Evolutionary conservation across 1,140 invertebrate species (phyloP).

Genomic region (Theocolax elegans): DNA sequence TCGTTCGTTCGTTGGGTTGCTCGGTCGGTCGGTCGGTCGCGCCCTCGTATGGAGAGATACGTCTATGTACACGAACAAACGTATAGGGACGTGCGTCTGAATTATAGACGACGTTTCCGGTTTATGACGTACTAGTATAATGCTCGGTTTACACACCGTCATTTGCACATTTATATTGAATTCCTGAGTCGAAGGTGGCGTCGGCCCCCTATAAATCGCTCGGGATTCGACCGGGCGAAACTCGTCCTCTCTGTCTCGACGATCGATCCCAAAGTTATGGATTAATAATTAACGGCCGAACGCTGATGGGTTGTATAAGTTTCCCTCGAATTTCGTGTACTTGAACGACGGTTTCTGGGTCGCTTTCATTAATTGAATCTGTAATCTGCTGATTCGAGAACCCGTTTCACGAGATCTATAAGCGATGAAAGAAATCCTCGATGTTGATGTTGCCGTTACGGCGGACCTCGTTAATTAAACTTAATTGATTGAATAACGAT

Average conservation of each 20-base stretch:
- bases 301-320: background rate
- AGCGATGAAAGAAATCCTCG: no score
- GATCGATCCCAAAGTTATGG: conserved; percentile 8
- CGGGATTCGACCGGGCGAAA: background rate
- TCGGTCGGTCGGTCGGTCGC: background rate
- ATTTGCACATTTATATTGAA: conserved; percentile 20
- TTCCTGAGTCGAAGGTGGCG: background rate
- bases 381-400: no score
- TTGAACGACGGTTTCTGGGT: no score
- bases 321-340: no score
- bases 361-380: no score
- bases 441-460: no score
- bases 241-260: background rate
- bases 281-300: conserved; percentile 6
- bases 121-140: conserved; percentile 25
- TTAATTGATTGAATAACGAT: no score
- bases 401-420: no score
- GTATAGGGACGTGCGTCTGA: background rate
- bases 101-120: conserved; percentile 36
- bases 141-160: conserved; percentile 20
- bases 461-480: no score
- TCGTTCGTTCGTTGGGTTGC: no score
- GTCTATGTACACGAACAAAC: background rate
- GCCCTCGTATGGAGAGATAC: background rate
- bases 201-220: background rate